Evolutionary conservation across 2,888 invertebrate genomes (phyloP), one percentile per base, ranked within the genome.

Genomic region (Horisme vitalbata): DNA sequence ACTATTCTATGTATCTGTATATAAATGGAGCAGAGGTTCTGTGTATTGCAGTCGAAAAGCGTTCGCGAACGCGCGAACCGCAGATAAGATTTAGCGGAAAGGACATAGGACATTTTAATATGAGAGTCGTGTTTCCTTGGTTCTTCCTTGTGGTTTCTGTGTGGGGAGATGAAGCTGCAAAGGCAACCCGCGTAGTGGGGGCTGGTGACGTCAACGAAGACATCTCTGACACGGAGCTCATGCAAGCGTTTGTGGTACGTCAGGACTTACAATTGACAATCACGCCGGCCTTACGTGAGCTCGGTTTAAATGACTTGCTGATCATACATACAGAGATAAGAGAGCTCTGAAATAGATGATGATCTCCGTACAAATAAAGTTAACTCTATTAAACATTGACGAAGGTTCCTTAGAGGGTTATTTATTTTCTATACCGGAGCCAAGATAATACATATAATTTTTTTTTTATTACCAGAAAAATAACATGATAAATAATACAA

Each of bases 11-110:
- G 71, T 82, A 77, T 78, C 71, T 79, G 69, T 78, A 83, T 88
- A 85, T 88, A 88, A 84, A 81, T 78, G 77, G 77, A 78, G 71
- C 78, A 74, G 71, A 80, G 75, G 61, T 79, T 78, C 68, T 55
- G 70, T 52, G 70, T 63, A 57, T 66, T 75, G 79, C 86, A 88
- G 88, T 88, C 79, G 83, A 82, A 80, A 83, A 70, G 77, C 63
- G 71, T 68, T 65, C 79, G 83, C 78, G 79, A 72, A 58, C 83
- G 83, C 78, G 86, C 70, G 72, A 66, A 68, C 68, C 61, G 67
- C 54, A 59, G 69, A 68, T 69, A 64, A 68, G 45, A 57, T 54
- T 56, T 30, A 59, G 59, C 63, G 63, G 60, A 61, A 61, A 72
- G 55, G 57, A 20, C 61, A 62, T 57, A 71, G 55, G 58, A 20